phyloP scores from a whole-genome alignment of 2,888 invertebrate species.

The Deilephila elpenor region DNA sequence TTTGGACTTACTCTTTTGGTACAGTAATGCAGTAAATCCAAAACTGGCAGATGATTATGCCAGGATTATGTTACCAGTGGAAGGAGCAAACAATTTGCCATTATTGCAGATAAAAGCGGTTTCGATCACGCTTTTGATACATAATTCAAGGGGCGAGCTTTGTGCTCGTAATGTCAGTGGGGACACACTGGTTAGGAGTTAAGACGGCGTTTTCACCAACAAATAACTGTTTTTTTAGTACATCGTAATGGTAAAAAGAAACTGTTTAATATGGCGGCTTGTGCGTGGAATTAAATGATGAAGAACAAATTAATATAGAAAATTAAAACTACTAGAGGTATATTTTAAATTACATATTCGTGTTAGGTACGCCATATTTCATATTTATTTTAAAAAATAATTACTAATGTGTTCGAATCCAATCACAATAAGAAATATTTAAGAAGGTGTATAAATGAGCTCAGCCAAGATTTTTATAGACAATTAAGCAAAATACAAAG shows the following conservation, averaged over 20 bases:
- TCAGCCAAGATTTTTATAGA: too few relatives aligned
- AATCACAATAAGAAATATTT: too few relatives aligned
- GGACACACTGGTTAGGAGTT: constrained; percentile 42
- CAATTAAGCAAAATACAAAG: too few relatives aligned
- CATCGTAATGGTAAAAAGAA: not conserved
- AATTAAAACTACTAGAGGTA: too few relatives aligned
- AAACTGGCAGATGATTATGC: constrained; percentile 36
- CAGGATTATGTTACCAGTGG: constrained; percentile 34
- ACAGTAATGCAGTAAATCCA: not conserved
- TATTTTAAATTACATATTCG: too few relatives aligned
- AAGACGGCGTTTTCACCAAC: constrained; percentile 22
- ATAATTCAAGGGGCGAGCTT: constrained; percentile 63
- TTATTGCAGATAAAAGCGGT: constrained; percentile 58
- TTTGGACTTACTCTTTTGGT: too few relatives aligned
- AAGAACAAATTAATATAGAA: too few relatives aligned
- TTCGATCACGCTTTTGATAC: constrained; percentile 64
- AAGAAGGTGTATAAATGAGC: too few relatives aligned
- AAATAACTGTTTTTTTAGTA: not conserved
- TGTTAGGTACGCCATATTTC: too few relatives aligned
- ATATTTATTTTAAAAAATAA: too few relatives aligned
- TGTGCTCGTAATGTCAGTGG: constrained; percentile 39
- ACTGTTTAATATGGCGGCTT: not conserved
- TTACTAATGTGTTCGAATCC: too few relatives aligned
- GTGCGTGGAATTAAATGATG: too few relatives aligned
- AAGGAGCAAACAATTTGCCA: constrained; percentile 49